Conservation (phyloP, 2,113 vertebrate species). For the Myxocyprinus asiaticus region DNA sequence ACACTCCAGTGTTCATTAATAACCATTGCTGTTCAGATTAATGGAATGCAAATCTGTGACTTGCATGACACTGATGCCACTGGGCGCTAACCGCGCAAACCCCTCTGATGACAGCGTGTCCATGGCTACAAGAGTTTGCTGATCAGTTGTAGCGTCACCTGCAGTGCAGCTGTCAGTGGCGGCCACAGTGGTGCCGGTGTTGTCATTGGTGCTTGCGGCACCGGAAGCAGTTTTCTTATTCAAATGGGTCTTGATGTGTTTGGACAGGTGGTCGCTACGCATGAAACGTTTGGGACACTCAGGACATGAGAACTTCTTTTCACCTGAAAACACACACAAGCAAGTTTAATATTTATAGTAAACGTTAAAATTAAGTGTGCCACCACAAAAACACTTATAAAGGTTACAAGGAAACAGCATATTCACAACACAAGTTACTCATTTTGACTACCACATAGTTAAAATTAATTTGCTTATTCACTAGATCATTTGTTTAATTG, state of each 20-base stretch:
- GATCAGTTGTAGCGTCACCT: slow-evolving; percentile 68
- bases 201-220: not conserved
- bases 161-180: slow-evolving; percentile 70
- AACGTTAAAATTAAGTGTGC: too few relatives aligned
- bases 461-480: too few relatives aligned
- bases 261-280: slow-evolving; percentile 95
- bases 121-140: slow-evolving; percentile 86
- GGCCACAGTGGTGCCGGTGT: not conserved
- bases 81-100: slow-evolving; percentile 86
- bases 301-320: slow-evolving; percentile 89
- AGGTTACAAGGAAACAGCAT: too few relatives aligned
- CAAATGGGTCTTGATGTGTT: slow-evolving; percentile 93
- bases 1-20: slow-evolving; percentile 69
- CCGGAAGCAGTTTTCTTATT: slow-evolving; percentile 83
- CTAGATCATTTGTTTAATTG: too few relatives aligned
- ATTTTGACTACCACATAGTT: too few relatives aligned
- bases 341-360: too few relatives aligned
- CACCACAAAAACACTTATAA: too few relatives aligned
- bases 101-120: slow-evolving; percentile 87
- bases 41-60: slow-evolving; percentile 90
- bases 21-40: slow-evolving; percentile 90
- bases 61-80: slow-evolving; percentile 94
- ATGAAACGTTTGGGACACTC: slow-evolving; percentile 97
- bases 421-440: too few relatives aligned
- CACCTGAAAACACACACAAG: slow-evolving; percentile 72